Conservation (phyloP, 2,888 invertebrate species). For the Ctenicera cuprea region DNA sequence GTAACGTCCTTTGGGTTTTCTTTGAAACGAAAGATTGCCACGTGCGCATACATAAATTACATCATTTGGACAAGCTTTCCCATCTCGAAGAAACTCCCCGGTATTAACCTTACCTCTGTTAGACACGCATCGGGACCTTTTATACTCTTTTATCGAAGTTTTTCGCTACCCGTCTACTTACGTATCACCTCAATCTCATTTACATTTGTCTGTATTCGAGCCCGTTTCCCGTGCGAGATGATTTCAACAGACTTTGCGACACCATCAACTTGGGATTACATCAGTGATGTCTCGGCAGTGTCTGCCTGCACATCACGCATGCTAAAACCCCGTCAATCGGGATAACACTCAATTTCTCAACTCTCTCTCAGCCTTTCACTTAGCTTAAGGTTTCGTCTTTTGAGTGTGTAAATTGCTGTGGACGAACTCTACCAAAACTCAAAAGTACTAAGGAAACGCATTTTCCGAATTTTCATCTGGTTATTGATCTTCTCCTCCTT, state of each 20-base stretch:
- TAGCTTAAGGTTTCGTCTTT: conserved; percentile 33
- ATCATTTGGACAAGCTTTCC: conserved; percentile 42
- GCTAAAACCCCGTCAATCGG: conserved; percentile 59
- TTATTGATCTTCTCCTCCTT: conserved; percentile 24
- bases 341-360: conserved; percentile 58
- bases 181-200: conserved; percentile 61
- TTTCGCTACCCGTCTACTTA: conserved; percentile 39
- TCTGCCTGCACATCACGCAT: conserved; percentile 50
- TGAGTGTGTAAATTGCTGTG: conserved; percentile 17
- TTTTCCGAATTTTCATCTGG: conserved; percentile 9
- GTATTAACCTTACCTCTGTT: conserved; percentile 42
- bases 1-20: conserved; percentile 25
- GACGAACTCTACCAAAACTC: conserved; percentile 4
- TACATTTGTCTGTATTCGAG: conserved; percentile 64
- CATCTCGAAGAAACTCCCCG: conserved; percentile 39
- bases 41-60: conserved; percentile 40
- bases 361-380: conserved; percentile 42
- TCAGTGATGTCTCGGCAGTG: conserved; percentile 58
- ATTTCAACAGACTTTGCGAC: conserved; percentile 64
- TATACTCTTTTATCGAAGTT: conserved; percentile 49
- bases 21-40: conserved; percentile 29
- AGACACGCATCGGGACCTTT: conserved; percentile 47
- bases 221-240: conserved; percentile 61
- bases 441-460: conserved; percentile 11
- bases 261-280: conserved; percentile 65